Percentiles rank a stretch among this genome's conserved stretches.
Conservation (phyloP, 2,888 invertebrate species). For the Orthosia gracilis region DNA sequence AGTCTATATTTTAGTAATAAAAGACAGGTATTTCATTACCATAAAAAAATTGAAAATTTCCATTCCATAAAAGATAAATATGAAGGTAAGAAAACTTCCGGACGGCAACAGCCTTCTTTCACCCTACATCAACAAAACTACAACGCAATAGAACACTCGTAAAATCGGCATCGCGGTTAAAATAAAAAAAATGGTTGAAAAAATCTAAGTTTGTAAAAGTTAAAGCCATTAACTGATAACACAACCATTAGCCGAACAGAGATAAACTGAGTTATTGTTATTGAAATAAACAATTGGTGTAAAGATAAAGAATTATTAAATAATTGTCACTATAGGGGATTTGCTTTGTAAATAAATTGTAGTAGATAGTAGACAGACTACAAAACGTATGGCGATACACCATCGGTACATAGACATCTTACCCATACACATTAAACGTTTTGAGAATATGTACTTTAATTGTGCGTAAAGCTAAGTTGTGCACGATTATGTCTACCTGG, state of each 20-base stretch:
- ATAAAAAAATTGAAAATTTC: not conserved
- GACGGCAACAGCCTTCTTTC: slow-evolving; percentile 3
- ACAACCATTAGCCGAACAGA: slow-evolving; percentile 71
- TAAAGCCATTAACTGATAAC: slow-evolving; percentile 79
- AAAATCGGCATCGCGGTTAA: slow-evolving; percentile 59
- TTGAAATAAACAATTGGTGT: slow-evolving; percentile 63
- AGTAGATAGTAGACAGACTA: not conserved
- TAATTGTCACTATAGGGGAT: slow-evolving; percentile 47
- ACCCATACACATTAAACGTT: no score
- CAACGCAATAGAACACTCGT: slow-evolving; percentile 71
- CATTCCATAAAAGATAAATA: not conserved
- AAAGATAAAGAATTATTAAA: slow-evolving; percentile 60
- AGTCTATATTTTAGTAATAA: no score
- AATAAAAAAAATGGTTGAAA: slow-evolving; percentile 64
- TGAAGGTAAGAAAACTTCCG: not conserved
- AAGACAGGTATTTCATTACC: no score
- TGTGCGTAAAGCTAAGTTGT: no score
- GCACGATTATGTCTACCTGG: no score
- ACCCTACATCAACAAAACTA: slow-evolving; percentile 65
- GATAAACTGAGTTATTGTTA: slow-evolving; percentile 73
- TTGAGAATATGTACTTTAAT: no score
- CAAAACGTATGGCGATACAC: no score
- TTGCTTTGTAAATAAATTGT: slow-evolving; percentile 33
- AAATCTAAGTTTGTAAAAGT: slow-evolving; percentile 68
- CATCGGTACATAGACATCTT: no score